A percentile compares a stretch with the other conserved stretches of the same genome.
These are phyloP conservation scores for Drosophila histrio DNA, from an alignment of 2,888 invertebrate genomes.

Conservation along the genomic window DNA sequence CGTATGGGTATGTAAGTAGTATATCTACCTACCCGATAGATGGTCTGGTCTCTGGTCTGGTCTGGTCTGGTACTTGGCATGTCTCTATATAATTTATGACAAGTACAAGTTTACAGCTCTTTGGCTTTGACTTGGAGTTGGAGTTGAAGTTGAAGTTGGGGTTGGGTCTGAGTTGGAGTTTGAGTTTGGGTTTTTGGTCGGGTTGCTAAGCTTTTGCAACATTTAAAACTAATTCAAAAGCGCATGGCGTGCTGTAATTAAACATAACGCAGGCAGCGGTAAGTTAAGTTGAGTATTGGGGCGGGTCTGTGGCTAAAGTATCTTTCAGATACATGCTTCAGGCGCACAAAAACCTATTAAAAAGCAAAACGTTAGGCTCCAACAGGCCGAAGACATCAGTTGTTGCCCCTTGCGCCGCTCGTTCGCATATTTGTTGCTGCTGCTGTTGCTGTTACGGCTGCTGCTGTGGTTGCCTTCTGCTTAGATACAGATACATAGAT, in stretches of 20 bases:
- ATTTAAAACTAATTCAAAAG: constrained; percentile 71
- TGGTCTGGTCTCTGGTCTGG: constrained; percentile 36
- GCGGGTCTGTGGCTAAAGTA: constrained; percentile 47
- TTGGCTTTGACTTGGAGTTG: constrained; percentile 7
- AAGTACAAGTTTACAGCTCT: constrained; percentile 64
- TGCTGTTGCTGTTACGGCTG: constrained; percentile 32
- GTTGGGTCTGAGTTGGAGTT: constrained; percentile 1
- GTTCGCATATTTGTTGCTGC: constrained; percentile 50
- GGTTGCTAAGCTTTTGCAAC: constrained; percentile 45
- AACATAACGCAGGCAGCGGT: constrained; percentile 51
- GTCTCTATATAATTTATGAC: constrained; percentile 69
- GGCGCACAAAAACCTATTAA: constrained; percentile 73
- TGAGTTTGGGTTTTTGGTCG: not conserved
- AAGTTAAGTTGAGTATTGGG: constrained; percentile 1
- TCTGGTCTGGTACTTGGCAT: constrained; percentile 28
- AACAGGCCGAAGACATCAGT: constrained; percentile 27
- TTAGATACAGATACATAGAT: constrained; percentile 35
- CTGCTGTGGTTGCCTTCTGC: constrained; percentile 24
- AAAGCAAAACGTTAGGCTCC: constrained; percentile 63
- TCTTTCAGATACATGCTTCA: constrained; percentile 62
- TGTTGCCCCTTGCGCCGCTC: constrained; percentile 22
- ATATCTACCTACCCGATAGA: constrained; percentile 34
- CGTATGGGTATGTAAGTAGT: not conserved
- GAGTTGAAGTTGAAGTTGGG: not conserved
- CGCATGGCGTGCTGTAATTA: constrained; percentile 70